A percentile compares a stretch with the other conserved stretches of the same genome.
These are phyloP conservation scores for Onychomys leucogaster DNA, from an alignment of 2,797 vertebrate species.

Conservation along the genomic window DNA sequence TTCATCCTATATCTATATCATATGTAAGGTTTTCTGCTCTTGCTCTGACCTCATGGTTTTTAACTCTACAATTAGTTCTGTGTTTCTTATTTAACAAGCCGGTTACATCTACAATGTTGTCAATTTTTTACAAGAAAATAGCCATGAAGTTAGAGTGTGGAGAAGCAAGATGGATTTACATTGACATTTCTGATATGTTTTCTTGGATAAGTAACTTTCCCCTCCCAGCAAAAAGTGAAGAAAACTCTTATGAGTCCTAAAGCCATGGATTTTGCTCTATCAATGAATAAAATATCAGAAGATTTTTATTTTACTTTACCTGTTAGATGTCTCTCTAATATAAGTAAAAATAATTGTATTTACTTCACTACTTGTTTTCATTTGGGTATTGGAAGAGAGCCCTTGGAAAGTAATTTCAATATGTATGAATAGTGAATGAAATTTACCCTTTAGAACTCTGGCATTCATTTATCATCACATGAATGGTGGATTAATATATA, in stretches of 20 bases:
- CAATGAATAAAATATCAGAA: background rate
- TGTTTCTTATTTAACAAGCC: no score
- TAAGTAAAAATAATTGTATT: constrained; percentile 62
- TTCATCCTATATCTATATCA: no score
- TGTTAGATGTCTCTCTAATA: constrained; percentile 45
- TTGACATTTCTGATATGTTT: background rate
- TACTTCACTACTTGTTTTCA: constrained; percentile 43
- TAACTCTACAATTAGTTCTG: no score
- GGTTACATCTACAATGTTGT: no score
- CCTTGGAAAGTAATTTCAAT: constrained; percentile 55
- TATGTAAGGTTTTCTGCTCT: no score
- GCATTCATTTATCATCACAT: constrained; percentile 17
- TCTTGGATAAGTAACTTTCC: constrained; percentile 32
- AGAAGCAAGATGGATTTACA: constrained; percentile 14
- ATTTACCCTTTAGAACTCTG: constrained; percentile 43
- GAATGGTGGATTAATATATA: background rate
- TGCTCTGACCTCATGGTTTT: no score
- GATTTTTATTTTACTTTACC: constrained; percentile 59
- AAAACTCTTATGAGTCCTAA: background rate
- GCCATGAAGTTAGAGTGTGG: background rate
- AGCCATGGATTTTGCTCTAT: constrained; percentile 44
- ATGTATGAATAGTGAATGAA: constrained; percentile 57
- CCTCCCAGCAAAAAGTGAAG: background rate
- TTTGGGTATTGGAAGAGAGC: constrained; percentile 47
- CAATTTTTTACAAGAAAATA: background rate